phyloP scores from a whole-genome alignment of 2,113 vertebrate species.

The Saguinus imperator region DNA sequence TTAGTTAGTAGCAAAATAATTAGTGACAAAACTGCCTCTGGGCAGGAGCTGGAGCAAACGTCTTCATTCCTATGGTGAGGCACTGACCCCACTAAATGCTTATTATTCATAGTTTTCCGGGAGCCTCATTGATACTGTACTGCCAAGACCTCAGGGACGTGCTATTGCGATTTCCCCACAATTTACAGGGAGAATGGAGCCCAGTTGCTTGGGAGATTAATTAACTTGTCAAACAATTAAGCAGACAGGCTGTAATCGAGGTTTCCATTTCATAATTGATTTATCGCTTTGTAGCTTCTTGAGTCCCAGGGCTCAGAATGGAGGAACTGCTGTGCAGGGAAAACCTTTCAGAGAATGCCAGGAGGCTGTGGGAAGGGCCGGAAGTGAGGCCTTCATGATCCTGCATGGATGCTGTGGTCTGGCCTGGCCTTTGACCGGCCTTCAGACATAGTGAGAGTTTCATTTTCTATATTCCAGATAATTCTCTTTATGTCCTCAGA shows the following conservation, averaged over 20 bases:
- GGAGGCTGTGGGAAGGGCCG: neutral
- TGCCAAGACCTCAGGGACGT: conserved; percentile 78
- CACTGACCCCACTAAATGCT: conserved; percentile 78
- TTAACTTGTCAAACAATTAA: conserved; percentile 88
- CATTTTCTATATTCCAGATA: neutral
- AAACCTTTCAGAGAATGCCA: neutral
- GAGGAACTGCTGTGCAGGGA: conserved; percentile 25
- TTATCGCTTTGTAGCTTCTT: conserved; percentile 81
- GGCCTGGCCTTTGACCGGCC: accelerated
- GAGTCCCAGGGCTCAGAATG: conserved; percentile 55
- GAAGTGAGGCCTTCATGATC: neutral
- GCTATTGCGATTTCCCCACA: conserved; percentile 69
- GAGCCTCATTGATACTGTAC: conserved; percentile 67
- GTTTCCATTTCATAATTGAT: conserved; percentile 84
- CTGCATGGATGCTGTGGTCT: accelerated
- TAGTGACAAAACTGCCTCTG: conserved; percentile 71
- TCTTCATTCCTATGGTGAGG: conserved; percentile 61
- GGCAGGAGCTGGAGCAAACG: conserved; percentile 66
- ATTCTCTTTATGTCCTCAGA: neutral
- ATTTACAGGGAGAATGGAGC: conserved; percentile 78
- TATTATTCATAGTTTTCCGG: conserved; percentile 72
- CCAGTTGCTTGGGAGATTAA: conserved; percentile 84
- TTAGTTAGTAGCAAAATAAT: conserved; percentile 79
- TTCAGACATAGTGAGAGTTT: neutral
- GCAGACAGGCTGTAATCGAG: conserved; percentile 82